Base-by-base conservation (phyloP, 2,797 vertebrate genomes). In the Xenops minutus region DNA sequence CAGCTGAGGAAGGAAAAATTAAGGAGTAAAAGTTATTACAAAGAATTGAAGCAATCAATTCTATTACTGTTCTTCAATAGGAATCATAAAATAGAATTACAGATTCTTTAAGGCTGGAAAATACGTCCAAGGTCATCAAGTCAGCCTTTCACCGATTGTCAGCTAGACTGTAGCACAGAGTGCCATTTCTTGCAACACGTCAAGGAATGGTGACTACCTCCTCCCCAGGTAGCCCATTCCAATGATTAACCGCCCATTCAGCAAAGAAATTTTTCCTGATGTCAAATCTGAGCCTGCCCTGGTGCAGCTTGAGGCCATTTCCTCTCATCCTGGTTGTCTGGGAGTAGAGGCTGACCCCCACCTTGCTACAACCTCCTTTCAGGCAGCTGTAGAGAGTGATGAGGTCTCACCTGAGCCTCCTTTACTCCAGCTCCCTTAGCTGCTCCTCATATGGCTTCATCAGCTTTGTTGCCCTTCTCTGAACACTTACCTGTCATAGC, bases 1-100 rank as follows among this genome's bases (percentile, higher is more conserved):
- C 96, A 89, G 82, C 98, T 98, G 91, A 46, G 32, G 68, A 92
- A 88, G 29, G 43, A 95, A 61, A 30, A 86, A 94, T 51, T 54
- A 2, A 32, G 14, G 30, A 88, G 32, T 20, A 69, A 8, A 62
- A 49, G 54, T 78, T 74, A 79, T 4, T 55, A 74, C 24, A 55
- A 76, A 39, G 43, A 68, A 66, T 7, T 37, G 32, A 69, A 84
- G 29, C 32, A 37, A 44, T 52, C 26, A 29, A 15, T 76, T 59
- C 34, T 56, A 19, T 52, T 51, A 51, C 8, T 30, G 21, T 23
- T 56, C 34, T 37, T 69, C 24, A 72, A n/a, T 7, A 86, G 80
- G 18, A 72, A 54, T 23, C 59, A 63, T 4, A 34, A 52, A 58
- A 26, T 32, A 51, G 29, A 52, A 46, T 72, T 26, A 59, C 1